Evolutionary conservation across 2,113 vertebrate genomes (phyloP).

Genomic region (Mugil cephalus): DNA sequence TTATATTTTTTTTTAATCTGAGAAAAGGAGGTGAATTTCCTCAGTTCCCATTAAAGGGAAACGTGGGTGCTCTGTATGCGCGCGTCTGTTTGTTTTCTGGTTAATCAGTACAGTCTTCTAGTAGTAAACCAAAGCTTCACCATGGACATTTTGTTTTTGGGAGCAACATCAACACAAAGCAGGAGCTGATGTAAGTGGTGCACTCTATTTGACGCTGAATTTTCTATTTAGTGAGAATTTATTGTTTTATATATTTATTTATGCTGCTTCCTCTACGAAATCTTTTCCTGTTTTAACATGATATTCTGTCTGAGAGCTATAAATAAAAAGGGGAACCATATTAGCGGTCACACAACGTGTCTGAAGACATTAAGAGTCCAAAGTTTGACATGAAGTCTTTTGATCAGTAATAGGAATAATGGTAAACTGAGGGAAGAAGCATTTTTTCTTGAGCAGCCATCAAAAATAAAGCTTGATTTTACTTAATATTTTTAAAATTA

Average conservation of each 20-base stretch:
- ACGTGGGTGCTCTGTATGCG: slow-evolving; percentile 11
- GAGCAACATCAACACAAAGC: slow-evolving; percentile 35
- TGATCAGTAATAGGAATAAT: too few relatives aligned
- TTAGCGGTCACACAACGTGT: neutral
- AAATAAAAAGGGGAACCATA: neutral
- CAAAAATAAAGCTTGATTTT: too few relatives aligned
- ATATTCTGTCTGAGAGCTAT: neutral
- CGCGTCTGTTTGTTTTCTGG: slow-evolving; percentile 82
- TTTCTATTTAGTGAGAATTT: neutral
- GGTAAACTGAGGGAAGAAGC: too few relatives aligned
- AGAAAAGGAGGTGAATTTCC: slow-evolving; percentile 10
- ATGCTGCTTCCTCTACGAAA: too few relatives aligned
- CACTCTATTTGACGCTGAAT: neutral
- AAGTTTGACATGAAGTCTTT: too few relatives aligned
- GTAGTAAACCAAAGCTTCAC: slow-evolving; percentile 76
- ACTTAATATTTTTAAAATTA: too few relatives aligned
- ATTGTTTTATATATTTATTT: neutral
- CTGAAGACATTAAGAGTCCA: neutral
- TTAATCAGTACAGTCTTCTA: slow-evolving; percentile 84
- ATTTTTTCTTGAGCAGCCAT: too few relatives aligned
- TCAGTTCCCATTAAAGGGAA: slow-evolving; percentile 39
- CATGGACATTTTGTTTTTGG: slow-evolving; percentile 67
- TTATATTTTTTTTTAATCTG: slow-evolving; percentile 7
- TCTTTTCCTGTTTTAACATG: neutral
- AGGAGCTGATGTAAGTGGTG: slow-evolving; percentile 69